Base-by-base conservation (phyloP, 2,888 invertebrate species). In the Acrobeloides nanus region DNA sequence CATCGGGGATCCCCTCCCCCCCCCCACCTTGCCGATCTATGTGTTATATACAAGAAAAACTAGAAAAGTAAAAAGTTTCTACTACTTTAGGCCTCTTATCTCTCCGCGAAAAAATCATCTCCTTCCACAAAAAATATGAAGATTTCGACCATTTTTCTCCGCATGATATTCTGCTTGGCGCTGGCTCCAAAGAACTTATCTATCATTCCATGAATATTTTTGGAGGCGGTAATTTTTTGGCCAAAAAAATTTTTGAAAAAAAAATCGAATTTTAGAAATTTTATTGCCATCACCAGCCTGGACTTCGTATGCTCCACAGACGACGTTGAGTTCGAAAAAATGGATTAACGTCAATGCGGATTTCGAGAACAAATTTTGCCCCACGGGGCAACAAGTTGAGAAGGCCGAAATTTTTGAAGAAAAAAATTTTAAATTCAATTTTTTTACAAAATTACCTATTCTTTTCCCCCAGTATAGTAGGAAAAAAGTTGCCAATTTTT, bases 141-240 rank as follows among this genome's bases (percentile, higher is more conserved):
- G 31, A 46, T 23, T 44, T 62, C 20, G 29, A 52, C 21, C 56
- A 62, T 25, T 44, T 66, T 27, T 23, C 37, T 12, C 61, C 68
- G 0, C 67, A 71, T n/a, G 55, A 72, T 42, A 57, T 75, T 35
- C 61, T 75, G 6, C 71, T 74, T 0, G 74, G 68, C 0, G 72
- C 74, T 0, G 75, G 75, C 4, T 69, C 73, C 49, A 75, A 75
- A 54, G 73, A 74, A 46, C 59, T 75, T 18, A 73, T 75, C 45
- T 73, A 66, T 53, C 64, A 74, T 1, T 51, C 71, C 8, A 52
- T 74, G 53, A 62, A 55, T 26, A 60, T 74, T 7, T 74, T 74
- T 51, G 57, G 66, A 39, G 74, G 74, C 56, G 71, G 74, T 74
- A 59, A 40, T 52, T 25, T 17, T n/a, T n/a, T n/a, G n/a, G n/a